Conservation (phyloP, 2,797 vertebrate species). For the Enteromius trimaculatus region DNA sequence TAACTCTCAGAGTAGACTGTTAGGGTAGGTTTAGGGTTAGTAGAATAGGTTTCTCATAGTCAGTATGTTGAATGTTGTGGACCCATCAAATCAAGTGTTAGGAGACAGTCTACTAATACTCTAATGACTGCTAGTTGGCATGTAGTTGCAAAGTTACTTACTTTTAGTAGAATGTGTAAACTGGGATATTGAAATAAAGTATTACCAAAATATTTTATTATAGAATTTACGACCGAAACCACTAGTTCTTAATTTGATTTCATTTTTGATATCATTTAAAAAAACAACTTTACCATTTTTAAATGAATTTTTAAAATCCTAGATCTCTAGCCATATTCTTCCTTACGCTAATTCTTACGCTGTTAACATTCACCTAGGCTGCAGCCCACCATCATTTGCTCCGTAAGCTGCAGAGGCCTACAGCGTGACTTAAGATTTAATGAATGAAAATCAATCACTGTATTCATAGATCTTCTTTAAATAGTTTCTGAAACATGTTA, state of each 20-base stretch:
- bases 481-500: constrained; percentile 50
- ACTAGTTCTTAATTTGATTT: neutral
- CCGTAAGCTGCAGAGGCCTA: constrained; percentile 19
- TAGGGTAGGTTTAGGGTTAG: too few relatives aligned
- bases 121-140: too few relatives aligned
- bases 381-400: constrained; percentile 8
- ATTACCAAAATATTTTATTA: neutral
- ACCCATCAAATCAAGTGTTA: too few relatives aligned
- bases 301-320: neutral
- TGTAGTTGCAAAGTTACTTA: too few relatives aligned
- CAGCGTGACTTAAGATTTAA: constrained; percentile 31
- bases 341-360: neutral
- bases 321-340: neutral
- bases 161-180: too few relatives aligned
- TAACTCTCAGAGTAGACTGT: too few relatives aligned
- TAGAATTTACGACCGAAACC: neutral
- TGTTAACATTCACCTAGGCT: neutral
- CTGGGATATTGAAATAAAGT: too few relatives aligned
- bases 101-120: too few relatives aligned
- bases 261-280: neutral
- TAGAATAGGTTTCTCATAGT: too few relatives aligned
- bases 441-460: constrained; percentile 36
- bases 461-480: constrained; percentile 52
- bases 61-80: too few relatives aligned
- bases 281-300: neutral